These are phyloP conservation scores for Trachelus stipa DNA, from an alignment of 2,888 invertebrate genomes.

Conservation along the genomic window DNA sequence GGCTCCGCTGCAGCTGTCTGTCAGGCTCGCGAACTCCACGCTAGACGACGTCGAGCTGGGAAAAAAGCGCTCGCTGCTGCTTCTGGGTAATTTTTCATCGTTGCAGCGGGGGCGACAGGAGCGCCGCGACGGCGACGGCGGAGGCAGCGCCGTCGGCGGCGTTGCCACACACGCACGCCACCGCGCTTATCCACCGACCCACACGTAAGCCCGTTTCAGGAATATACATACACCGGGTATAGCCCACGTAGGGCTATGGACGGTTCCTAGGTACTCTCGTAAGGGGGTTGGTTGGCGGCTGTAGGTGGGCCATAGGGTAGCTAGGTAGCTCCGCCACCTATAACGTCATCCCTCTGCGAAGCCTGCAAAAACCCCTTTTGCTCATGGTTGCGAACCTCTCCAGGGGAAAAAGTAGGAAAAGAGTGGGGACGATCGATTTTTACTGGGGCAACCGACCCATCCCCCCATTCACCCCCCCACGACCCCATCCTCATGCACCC, in stretches of 20 bases:
- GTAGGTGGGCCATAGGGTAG: too few species aligned
- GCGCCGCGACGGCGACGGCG: slow-evolving; percentile 45
- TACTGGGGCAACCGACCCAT: slow-evolving; percentile 66
- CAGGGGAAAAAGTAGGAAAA: slow-evolving; percentile 59
- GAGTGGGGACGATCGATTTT: slow-evolving; percentile 69
- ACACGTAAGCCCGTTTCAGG: slow-evolving; percentile 14
- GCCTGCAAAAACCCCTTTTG: slow-evolving; percentile 46
- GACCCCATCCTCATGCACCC: slow-evolving; percentile 49
- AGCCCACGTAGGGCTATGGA: too few species aligned
- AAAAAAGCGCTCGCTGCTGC: slow-evolving; percentile 54
- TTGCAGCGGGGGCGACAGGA: slow-evolving; percentile 59
- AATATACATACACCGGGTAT: background rate
- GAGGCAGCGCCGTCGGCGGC: slow-evolving; percentile 50
- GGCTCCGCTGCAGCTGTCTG: slow-evolving; percentile 65
- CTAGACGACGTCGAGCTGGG: slow-evolving; percentile 55
- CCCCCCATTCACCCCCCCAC: slow-evolving; percentile 48
- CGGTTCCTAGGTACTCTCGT: too few species aligned
- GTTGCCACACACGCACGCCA: slow-evolving; percentile 40
- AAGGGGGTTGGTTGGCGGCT: too few species aligned
- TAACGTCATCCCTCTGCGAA: slow-evolving; percentile 36
- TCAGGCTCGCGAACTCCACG: slow-evolving; percentile 62
- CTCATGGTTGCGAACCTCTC: slow-evolving; percentile 49
- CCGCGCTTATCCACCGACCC: slow-evolving; percentile 17
- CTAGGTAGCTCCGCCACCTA: too few species aligned
- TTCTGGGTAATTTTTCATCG: slow-evolving; percentile 65